Evolutionary conservation across 2,888 invertebrate species (phyloP).

Genomic region (Caenorhabditis sp.): DNA sequence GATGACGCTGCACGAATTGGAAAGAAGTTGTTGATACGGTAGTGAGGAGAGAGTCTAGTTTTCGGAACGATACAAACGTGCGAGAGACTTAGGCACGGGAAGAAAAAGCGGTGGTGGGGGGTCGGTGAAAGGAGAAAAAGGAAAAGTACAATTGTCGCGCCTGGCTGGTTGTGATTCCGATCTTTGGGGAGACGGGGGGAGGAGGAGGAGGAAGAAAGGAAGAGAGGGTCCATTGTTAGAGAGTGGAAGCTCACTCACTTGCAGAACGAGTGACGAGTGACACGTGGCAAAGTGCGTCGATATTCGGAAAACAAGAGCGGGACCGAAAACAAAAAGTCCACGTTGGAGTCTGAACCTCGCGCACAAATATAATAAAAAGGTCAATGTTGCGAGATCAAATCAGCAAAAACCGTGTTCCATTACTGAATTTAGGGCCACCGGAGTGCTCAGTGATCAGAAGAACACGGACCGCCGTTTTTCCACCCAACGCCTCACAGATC

Average conservation of each 20-base stretch:
- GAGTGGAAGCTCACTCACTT: too few relatives aligned
- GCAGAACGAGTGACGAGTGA: too few relatives aligned
- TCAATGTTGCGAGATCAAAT: conserved; percentile 1
- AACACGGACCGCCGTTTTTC: conserved; percentile 25
- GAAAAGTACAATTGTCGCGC: conserved; percentile 32
- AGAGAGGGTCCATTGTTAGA: conserved; percentile 25
- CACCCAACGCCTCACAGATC: conserved; percentile 52
- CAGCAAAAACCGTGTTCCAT: background rate
- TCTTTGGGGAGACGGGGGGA: conserved; percentile 18
- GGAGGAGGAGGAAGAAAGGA: too few relatives aligned
- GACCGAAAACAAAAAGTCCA: background rate
- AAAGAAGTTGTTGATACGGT: conserved; percentile 4
- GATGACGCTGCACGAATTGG: too few relatives aligned
- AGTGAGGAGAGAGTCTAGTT: background rate
- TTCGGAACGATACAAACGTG: background rate
- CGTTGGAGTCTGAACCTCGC: too few relatives aligned
- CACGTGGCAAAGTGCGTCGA: conserved; percentile 23
- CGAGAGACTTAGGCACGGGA: background rate
- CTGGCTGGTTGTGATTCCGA: conserved; percentile 30
- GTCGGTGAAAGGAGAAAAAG: background rate
- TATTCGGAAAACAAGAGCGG: background rate
- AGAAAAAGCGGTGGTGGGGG: background rate
- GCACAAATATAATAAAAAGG: too few relatives aligned
- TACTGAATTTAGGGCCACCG: conserved; percentile 7
- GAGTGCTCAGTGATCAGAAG: conserved; percentile 25